Conservation (phyloP, 2,797 vertebrate genomes). For the Macrochelys suwanniensis region DNA sequence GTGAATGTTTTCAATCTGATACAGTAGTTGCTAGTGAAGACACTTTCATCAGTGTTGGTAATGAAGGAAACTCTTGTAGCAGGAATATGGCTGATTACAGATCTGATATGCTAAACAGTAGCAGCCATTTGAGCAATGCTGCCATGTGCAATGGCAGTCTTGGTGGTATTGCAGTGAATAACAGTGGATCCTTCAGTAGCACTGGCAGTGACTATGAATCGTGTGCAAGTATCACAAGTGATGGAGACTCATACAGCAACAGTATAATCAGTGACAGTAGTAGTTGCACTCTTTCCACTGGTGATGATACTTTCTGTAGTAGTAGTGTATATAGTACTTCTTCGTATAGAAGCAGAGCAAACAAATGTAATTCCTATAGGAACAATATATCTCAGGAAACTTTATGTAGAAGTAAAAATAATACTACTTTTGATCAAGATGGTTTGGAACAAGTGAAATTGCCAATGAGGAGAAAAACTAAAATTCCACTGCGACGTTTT, state of each 20-base stretch:
- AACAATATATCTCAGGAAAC: slow-evolving; percentile 84
- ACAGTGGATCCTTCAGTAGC: slow-evolving; percentile 79
- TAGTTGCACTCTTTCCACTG: slow-evolving; percentile 55
- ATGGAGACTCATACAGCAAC: slow-evolving; percentile 75
- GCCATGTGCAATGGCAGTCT: slow-evolving; percentile 53
- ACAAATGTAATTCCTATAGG: slow-evolving; percentile 78
- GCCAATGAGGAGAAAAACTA: slow-evolving; percentile 79
- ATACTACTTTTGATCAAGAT: slow-evolving; percentile 88
- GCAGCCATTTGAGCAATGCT: slow-evolving; percentile 44
- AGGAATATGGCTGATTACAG: slow-evolving; percentile 31
- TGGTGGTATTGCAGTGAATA: slow-evolving; percentile 69
- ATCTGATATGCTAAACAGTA: slow-evolving; percentile 11
- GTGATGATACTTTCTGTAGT: slow-evolving; percentile 77
- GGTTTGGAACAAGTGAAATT: slow-evolving; percentile 79
- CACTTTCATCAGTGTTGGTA: slow-evolving; percentile 31
- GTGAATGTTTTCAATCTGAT: slow-evolving; percentile 73
- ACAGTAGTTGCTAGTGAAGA: slow-evolving; percentile 52
- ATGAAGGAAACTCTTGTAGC: slow-evolving; percentile 13
- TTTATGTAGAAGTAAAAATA: slow-evolving; percentile 82
- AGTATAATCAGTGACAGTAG: slow-evolving; percentile 79
- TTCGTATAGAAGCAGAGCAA: slow-evolving; percentile 72
- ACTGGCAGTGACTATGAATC: slow-evolving; percentile 82
- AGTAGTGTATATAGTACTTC: slow-evolving; percentile 60
- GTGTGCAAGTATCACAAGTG: slow-evolving; percentile 78
- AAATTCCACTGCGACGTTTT: slow-evolving; percentile 90